Base-by-base conservation (phyloP, 2,113 vertebrate genomes). In the Podarcis raffonei region DNA sequence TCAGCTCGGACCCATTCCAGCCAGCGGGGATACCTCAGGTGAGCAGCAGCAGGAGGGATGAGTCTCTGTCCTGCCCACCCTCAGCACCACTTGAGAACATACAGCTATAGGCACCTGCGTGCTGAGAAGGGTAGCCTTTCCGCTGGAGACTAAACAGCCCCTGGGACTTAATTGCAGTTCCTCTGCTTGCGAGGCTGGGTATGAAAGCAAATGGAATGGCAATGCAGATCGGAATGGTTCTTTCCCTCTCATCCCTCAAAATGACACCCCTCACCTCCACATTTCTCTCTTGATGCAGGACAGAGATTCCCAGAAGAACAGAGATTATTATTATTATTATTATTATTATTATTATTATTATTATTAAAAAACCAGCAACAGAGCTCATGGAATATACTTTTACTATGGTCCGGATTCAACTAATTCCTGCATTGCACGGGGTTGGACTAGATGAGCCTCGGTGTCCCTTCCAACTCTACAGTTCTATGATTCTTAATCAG, bases 1-100 rank as follows among this genome's bases (percentile, higher is more conserved):
- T 99, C 97, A 0, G 98, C 96, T 87, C 96, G 97, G 88, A 95
- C 96, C 78, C 96, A 97, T 89, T 97, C 97, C 94, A 97, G 97
- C 94, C 97, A 97, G 93, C 94, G 96, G 18, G 92, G 96, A 22
- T 97, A 97, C 92, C 96, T 97, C 95, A 97, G 97, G 97, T 97
- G 92, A 86, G 92, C 6, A 42, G 0, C 0, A 53, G 48, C 48
- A 35, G n/a, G 22, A 27, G 0, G 0, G 27, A 30, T 20, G 25
- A 22, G 27, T 68, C 27, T n/a, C 39, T 32, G 15, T 30, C 15
- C 37, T 77, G 20, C 48, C 48, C 71, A 15, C 35, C 57, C 22
- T 1, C 0, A 16, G 18, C 39, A 59, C 48, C 11, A 3, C 35
- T 72, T 25, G 62, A 68, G 30, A 32, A 57, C 27, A 9, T 15